Evolutionary conservation across 2,888 invertebrate species (phyloP).

Genomic region (Lepas anatifera): DNA sequence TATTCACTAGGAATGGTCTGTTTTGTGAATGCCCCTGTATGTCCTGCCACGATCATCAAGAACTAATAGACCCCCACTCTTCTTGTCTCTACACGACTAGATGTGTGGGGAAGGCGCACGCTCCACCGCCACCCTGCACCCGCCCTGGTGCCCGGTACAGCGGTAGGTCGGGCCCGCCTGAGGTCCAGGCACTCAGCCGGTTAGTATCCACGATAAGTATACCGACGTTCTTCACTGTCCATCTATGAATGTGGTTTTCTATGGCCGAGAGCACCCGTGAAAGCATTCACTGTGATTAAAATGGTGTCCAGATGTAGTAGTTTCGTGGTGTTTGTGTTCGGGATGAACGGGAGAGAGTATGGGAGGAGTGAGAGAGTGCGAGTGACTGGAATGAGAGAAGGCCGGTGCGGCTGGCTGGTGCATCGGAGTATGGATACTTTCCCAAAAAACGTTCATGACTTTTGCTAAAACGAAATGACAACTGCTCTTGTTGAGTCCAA

Average conservation of each 20-base stretch:
- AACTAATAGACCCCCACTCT: background rate
- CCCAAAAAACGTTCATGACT: too few species aligned
- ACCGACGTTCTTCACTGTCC: background rate
- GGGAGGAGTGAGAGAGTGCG: background rate
- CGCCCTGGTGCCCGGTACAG: background rate
- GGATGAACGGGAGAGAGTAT: background rate
- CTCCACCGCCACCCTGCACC: background rate
- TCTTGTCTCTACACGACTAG: constrained; percentile 8
- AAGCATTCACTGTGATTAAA: background rate
- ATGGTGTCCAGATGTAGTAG: too few species aligned
- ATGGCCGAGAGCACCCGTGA: too few species aligned
- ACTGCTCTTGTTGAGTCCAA: too few species aligned
- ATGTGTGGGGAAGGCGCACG: background rate
- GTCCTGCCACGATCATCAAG: too few species aligned
- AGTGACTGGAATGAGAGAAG: background rate
- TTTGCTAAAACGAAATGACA: too few species aligned
- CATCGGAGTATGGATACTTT: too few species aligned
- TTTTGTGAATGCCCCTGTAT: background rate
- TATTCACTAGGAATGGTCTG: too few species aligned
- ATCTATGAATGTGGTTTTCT: too few species aligned
- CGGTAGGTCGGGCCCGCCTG: background rate
- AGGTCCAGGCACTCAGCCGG: background rate
- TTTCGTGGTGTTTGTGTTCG: background rate
- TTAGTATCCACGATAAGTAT: constrained; percentile 10
- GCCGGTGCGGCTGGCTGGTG: background rate